Percentiles rank a stretch among this genome's conserved stretches.
These are phyloP conservation scores for Eulithis testata DNA, from an alignment of 2,888 invertebrate genomes.

Conservation along the genomic window DNA sequence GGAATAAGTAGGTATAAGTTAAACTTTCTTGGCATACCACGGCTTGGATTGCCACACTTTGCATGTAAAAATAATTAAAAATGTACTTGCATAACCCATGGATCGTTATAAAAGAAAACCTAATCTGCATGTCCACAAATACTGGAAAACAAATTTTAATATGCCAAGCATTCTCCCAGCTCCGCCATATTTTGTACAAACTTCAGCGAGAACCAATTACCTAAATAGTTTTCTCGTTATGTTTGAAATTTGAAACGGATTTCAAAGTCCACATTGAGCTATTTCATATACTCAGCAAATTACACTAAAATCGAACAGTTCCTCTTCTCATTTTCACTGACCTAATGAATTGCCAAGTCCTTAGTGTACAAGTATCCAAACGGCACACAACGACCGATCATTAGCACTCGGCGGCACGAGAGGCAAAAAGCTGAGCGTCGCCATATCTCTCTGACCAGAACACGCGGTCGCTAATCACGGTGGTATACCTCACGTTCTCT, in stretches of 20 bases:
- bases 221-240: no score
- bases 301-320: background rate
- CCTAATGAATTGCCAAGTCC: slow-evolving; percentile 1
- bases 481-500: slow-evolving; percentile 38
- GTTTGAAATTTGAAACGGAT: no score
- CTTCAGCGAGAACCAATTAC: no score
- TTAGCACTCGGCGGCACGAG: slow-evolving; percentile 20
- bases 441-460: slow-evolving; percentile 48
- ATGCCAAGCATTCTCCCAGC: no score
- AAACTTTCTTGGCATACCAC: slow-evolving; percentile 26
- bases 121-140: no score
- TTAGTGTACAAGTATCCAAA: slow-evolving; percentile 17
- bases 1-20: slow-evolving; percentile 6
- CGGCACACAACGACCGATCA: slow-evolving; percentile 28
- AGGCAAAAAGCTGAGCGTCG: slow-evolving; percentile 36
- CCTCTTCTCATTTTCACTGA: background rate
- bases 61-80: background rate
- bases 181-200: no score
- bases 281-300: no score
- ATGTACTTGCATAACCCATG: no score
- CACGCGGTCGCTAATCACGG: slow-evolving; percentile 45
- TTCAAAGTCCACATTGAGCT: no score
- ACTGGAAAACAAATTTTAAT: no score
- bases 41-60: slow-evolving; percentile 1
- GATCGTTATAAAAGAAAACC: no score